Conservation (phyloP, 53 echinoderm and acorn worm genomes). For the Apostichopus leukothele region DNA sequence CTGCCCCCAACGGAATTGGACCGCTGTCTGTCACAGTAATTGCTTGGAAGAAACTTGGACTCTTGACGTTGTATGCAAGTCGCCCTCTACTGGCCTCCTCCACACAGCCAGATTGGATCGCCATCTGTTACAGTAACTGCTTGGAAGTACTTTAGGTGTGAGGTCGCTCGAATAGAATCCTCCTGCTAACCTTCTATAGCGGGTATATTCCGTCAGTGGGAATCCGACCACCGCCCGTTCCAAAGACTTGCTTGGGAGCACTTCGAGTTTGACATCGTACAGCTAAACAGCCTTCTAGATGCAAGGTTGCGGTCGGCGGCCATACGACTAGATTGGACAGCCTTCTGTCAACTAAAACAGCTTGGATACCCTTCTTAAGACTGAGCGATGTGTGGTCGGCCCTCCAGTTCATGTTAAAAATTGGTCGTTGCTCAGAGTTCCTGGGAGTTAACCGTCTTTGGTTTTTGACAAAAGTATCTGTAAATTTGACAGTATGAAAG, state of each 20-base stretch:
- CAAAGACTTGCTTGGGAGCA: constrained; percentile 4
- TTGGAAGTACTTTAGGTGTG: constrained; percentile 88
- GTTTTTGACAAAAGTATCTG: too few species aligned
- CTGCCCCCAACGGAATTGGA: too few species aligned
- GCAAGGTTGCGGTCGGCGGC: constrained; percentile 47
- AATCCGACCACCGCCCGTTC: too few species aligned
- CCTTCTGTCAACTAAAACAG: constrained; percentile 95
- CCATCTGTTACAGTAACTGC: constrained; percentile 96
- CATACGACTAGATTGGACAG: constrained; percentile 97
- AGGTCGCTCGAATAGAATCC: background rate
- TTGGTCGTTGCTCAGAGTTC: too few species aligned
- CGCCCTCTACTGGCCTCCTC: constrained; percentile 37
- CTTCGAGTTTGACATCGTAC: background rate
- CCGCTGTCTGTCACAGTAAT: background rate
- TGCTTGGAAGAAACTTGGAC: background rate
- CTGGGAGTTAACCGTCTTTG: too few species aligned
- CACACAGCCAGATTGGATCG: constrained; percentile 98
- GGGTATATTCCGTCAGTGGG: too few species aligned
- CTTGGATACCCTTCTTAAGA: constrained; percentile 26
- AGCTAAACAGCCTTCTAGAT: constrained; percentile 14
- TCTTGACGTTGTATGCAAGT: too few species aligned
- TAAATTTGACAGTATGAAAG: too few species aligned
- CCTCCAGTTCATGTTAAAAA: too few species aligned
- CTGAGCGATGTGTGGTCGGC: too few species aligned
- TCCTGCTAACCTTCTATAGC: too few species aligned